A percentile compares a stretch with the other conserved stretches of the same genome.
These are phyloP conservation scores for Trichechus manatus DNA, from an alignment of 2,113 vertebrate genomes.

Conservation along the genomic window DNA sequence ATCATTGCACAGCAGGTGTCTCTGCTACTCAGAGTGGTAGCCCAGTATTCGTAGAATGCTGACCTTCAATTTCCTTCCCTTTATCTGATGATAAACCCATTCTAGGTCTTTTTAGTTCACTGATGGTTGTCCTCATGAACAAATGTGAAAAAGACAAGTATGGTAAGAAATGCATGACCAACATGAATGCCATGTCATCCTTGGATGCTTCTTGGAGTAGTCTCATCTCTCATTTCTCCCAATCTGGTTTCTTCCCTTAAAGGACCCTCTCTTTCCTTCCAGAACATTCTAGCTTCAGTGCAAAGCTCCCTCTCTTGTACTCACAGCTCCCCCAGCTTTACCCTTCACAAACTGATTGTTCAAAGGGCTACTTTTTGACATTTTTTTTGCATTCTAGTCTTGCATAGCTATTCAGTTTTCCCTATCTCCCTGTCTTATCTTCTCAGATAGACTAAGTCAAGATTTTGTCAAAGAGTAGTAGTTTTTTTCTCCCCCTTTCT, in stretches of 20 bases:
- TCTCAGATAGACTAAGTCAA: background rate
- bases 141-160: slow-evolving; percentile 42
- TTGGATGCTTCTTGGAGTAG: background rate
- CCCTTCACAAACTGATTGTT: background rate
- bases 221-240: background rate
- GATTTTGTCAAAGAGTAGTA: background rate
- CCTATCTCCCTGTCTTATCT: background rate
- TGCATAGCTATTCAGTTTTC: background rate
- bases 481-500: background rate
- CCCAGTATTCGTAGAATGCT: background rate
- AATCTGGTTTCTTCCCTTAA: background rate
- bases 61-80: background rate
- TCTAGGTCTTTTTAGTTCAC: background rate
- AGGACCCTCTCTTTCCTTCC: slow-evolving; percentile 1
- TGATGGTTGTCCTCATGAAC: slow-evolving; percentile 21
- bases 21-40: background rate
- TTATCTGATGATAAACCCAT: background rate
- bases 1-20: background rate
- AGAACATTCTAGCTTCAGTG: background rate
- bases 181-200: background rate
- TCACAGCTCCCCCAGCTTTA: background rate
- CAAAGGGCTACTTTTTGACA: background rate
- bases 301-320: background rate
- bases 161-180: slow-evolving; percentile 42
- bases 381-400: background rate